phyloP scores from a whole-genome alignment of 1,140 invertebrate genomes.

The Drosophila subpulchrella region DNA sequence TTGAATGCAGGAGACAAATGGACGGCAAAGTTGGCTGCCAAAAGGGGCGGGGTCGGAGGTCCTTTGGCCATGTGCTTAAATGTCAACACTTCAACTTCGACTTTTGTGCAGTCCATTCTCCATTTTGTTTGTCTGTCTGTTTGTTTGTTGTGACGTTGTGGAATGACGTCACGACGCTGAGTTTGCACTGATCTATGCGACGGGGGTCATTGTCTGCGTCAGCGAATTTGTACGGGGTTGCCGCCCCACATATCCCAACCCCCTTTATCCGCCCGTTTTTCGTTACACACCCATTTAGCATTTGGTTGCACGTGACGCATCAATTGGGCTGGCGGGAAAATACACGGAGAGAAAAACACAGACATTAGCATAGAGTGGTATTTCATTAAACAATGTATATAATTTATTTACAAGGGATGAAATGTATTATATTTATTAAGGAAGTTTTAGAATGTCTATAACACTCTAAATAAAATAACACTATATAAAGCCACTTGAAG shows the following conservation, averaged over 20 bases:
- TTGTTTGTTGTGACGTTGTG: slow-evolving; percentile 53
- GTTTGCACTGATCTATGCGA: slow-evolving; percentile 60
- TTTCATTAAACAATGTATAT: not conserved
- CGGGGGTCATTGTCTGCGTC: slow-evolving; percentile 72
- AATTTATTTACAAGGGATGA: too few species aligned
- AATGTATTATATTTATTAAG: too few species aligned
- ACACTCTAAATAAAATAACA: too few species aligned
- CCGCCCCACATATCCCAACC: slow-evolving; percentile 1
- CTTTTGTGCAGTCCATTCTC: slow-evolving; percentile 60
- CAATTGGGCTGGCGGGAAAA: slow-evolving; percentile 23
- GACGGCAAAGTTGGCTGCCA: slow-evolving; percentile 15
- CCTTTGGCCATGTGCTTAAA: slow-evolving; percentile 57
- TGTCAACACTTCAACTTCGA: slow-evolving; percentile 82
- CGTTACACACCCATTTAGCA: slow-evolving; percentile 19
- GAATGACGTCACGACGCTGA: slow-evolving; percentile 37
- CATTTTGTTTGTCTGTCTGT: slow-evolving; percentile 14
- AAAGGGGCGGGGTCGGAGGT: not conserved
- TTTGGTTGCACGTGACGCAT: slow-evolving; percentile 48
- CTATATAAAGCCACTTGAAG: too few species aligned
- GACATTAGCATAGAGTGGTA: not conserved
- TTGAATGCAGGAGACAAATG: slow-evolving; percentile 50
- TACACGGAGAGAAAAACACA: not conserved
- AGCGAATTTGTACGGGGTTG: slow-evolving; percentile 26
- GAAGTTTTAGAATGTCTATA: too few species aligned
- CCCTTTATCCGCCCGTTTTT: not conserved